Conservation (phyloP, 2,113 vertebrate genomes). For the Sigmodon hispidus region DNA sequence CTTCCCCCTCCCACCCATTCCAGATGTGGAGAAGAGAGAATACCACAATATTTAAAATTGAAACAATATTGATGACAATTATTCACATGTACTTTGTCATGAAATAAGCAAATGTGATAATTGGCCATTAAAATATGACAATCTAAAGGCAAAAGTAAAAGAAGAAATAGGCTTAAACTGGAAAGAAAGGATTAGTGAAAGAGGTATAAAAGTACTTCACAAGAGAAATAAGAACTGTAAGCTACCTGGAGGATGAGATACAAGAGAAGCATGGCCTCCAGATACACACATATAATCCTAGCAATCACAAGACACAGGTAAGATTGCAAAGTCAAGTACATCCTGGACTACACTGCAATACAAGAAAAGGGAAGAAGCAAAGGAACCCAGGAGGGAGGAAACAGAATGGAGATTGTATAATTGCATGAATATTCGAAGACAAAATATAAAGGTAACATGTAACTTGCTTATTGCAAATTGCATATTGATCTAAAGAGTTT, state of each 20-base stretch:
- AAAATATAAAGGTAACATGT: conserved; percentile 31
- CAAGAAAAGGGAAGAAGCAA: neutral
- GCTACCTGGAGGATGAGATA: neutral
- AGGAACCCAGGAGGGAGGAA: fast-evolving
- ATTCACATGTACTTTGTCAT: neutral
- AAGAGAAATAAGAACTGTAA: neutral
- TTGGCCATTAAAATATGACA: neutral
- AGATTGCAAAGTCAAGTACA: neutral
- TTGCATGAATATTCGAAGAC: neutral
- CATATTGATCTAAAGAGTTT: neutral
- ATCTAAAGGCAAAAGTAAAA: neutral
- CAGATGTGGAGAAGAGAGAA: no score
- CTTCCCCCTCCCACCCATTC: no score
- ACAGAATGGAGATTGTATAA: neutral
- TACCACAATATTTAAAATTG: neutral
- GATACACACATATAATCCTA: neutral
- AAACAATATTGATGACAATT: neutral
- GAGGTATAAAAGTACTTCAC: neutral
- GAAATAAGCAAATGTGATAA: neutral
- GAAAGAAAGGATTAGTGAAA: neutral
- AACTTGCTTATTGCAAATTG: conserved; percentile 11
- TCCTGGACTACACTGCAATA: neutral
- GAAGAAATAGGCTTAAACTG: neutral
- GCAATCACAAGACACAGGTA: no score
- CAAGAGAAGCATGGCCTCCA: no score